phyloP scores from a whole-genome alignment of 2,113 vertebrate species.

The Arenaria interpres region DNA sequence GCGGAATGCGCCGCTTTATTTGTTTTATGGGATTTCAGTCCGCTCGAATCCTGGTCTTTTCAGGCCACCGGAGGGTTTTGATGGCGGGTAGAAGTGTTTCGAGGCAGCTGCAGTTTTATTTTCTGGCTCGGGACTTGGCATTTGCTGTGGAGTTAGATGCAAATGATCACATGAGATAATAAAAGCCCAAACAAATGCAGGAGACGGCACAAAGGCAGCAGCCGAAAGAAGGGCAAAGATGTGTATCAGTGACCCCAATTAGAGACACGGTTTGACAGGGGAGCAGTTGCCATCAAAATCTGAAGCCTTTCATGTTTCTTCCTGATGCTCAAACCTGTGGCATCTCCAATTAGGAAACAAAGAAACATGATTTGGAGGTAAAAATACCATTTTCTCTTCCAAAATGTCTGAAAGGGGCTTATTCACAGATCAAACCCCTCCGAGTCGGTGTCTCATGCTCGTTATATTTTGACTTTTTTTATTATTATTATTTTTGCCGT shows the following conservation, averaged over 20 bases:
- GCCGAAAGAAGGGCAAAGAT: background rate
- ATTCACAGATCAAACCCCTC: background rate
- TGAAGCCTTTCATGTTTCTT: background rate
- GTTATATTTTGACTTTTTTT: background rate
- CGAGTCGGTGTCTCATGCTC: background rate
- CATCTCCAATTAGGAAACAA: slow-evolving; percentile 16
- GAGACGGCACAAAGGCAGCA: background rate
- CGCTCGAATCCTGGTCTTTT: background rate
- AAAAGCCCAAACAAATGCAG: background rate
- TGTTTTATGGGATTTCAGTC: background rate
- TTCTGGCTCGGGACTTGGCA: background rate
- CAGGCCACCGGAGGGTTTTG: background rate
- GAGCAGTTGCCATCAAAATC: background rate
- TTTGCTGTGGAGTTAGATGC: background rate
- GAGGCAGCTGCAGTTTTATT: background rate
- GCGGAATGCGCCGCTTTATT: background rate
- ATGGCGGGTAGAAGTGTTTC: background rate
- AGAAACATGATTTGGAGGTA: background rate
- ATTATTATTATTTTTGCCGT: background rate
- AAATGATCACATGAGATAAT: background rate
- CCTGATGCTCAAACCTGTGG: background rate
- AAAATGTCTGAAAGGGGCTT: background rate
- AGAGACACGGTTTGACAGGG: background rate
- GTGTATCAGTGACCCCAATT: background rate
- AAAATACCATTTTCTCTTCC: background rate